Evolutionary conservation across 2,888 invertebrate species (phyloP).

Genomic region (Phanerotoma sp.): DNA sequence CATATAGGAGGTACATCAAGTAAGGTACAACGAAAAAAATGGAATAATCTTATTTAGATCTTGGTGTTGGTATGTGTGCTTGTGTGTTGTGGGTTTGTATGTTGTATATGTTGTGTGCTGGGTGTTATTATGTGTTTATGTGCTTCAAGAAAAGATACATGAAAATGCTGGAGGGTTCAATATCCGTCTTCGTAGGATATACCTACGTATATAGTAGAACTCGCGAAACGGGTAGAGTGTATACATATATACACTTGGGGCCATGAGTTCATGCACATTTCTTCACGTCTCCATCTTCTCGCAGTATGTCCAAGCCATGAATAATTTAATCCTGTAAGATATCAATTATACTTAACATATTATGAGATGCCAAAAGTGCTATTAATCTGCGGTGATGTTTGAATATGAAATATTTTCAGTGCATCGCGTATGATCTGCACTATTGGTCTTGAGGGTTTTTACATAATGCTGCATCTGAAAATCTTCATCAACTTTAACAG

Average conservation of each 20-base stretch:
- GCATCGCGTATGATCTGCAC: no score
- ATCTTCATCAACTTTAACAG: no score
- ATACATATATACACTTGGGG: constrained; percentile 2
- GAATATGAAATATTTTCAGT: no score
- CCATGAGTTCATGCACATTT: constrained; percentile 16
- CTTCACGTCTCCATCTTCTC: constrained; percentile 15
- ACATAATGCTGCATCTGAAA: no score
- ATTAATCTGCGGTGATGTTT: no score
- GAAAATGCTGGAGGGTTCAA: constrained; percentile 14
- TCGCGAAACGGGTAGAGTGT: constrained; percentile 4
- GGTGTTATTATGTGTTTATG: no score
- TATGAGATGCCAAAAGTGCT: background rate
- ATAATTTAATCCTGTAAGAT: constrained; percentile 8
- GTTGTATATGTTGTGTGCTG: no score
- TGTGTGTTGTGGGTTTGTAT: no score
- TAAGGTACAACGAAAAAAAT: no score
- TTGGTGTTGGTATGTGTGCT: no score
- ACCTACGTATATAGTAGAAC: constrained; percentile 6
- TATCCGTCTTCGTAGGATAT: constrained; percentile 13
- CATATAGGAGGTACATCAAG: no score
- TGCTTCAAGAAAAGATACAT: background rate
- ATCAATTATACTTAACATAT: background rate
- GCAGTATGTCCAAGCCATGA: constrained; percentile 6
- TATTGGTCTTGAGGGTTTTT: no score
- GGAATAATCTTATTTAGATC: background rate